These are phyloP conservation scores for Bimastos eiseni DNA, from an alignment of 2,888 invertebrate species.

Conservation along the genomic window DNA sequence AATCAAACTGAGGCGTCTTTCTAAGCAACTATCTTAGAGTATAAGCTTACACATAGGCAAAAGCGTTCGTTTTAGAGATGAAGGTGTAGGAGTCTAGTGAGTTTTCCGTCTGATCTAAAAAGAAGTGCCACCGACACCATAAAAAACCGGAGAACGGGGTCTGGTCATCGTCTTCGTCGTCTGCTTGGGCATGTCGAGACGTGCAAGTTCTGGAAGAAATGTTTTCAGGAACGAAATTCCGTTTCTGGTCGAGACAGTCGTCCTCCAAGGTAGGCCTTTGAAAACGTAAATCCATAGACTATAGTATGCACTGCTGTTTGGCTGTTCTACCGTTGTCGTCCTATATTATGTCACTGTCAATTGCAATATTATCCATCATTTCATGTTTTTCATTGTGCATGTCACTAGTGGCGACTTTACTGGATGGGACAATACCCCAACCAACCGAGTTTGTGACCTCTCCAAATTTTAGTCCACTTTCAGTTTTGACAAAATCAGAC, in stretches of 20 bases:
- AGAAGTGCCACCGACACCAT: background rate
- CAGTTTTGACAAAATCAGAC: too few relatives aligned
- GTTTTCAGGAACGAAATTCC: conserved; percentile 18
- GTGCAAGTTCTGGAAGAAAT: background rate
- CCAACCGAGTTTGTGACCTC: too few relatives aligned
- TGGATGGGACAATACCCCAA: too few relatives aligned
- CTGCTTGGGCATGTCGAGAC: background rate
- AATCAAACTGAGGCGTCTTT: background rate
- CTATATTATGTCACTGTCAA: too few relatives aligned
- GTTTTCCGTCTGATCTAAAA: background rate
- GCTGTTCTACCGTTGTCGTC: too few relatives aligned
- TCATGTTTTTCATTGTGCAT: too few relatives aligned
- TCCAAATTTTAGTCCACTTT: too few relatives aligned
- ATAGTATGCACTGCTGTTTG: background rate
- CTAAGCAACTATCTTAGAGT: background rate
- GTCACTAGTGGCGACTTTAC: too few relatives aligned
- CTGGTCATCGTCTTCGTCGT: background rate
- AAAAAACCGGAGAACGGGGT: background rate
- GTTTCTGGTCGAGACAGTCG: conserved; percentile 7
- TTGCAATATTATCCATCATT: too few relatives aligned
- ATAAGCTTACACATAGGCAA: background rate
- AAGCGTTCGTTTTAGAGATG: background rate
- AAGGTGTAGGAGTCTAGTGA: background rate
- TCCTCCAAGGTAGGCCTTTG: background rate
- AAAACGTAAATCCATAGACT: too few relatives aligned